These are phyloP conservation scores for Aphelenchoides fujianensis DNA, from an alignment of 1,140 invertebrate genomes.

Conservation along the genomic window DNA sequence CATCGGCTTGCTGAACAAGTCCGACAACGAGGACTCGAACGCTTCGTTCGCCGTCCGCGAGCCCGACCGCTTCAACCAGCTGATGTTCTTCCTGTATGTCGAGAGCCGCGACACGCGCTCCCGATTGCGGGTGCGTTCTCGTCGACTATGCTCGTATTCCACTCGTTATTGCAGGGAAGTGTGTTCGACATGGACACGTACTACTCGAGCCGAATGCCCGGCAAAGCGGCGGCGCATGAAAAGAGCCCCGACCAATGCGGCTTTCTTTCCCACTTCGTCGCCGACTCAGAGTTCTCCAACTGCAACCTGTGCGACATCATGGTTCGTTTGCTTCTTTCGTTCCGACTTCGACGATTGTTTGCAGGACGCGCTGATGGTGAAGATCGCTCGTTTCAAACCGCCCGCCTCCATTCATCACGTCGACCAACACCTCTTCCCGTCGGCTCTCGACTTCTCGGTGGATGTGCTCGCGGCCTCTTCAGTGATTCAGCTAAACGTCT, in stretches of 20 bases:
- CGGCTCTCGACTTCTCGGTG: slow-evolving; percentile 15
- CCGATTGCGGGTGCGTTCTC: background rate
- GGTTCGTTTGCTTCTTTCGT: too few relatives aligned
- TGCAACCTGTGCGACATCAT: too few relatives aligned
- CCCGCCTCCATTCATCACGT: background rate
- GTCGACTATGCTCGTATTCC: background rate
- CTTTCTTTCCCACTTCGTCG: slow-evolving; percentile 8
- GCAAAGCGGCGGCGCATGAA: background rate
- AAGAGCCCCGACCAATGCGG: slow-evolving; percentile 11
- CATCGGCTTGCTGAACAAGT: background rate
- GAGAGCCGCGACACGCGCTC: background rate
- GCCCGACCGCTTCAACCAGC: background rate
- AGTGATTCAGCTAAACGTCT: background rate
- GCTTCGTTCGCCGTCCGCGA: background rate
- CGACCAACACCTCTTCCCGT: slow-evolving; percentile 21
- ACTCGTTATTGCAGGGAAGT: slow-evolving; percentile 9
- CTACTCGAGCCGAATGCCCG: slow-evolving; percentile 17
- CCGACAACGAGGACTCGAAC: background rate
- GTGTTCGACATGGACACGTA: slow-evolving; percentile 17
- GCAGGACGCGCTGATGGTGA: background rate
- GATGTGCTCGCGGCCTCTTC: background rate
- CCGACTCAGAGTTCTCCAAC: too few relatives aligned
- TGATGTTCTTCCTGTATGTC: slow-evolving; percentile 18
- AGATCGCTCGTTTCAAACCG: background rate
- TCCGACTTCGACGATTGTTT: too few relatives aligned